Evolutionary conservation across 1,140 invertebrate genomes (phyloP), one percentile per base, ranked within the genome.

Genomic region (Neodiprion lecontei): DNA sequence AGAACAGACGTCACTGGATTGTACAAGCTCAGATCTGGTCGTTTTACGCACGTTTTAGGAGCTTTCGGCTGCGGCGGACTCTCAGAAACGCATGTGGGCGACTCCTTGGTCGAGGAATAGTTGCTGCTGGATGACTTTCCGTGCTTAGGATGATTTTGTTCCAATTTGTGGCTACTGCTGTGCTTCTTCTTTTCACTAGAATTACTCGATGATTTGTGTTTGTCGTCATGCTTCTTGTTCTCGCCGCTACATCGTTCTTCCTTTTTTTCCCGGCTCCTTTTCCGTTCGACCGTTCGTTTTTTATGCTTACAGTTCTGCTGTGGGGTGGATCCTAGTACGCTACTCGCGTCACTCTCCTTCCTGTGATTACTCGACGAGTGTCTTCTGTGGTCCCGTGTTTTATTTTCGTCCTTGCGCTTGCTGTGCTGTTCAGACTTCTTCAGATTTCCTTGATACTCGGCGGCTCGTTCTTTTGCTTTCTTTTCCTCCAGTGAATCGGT

Each of bases 341-440:
- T 40, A 12, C n/a, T 17, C 53, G 53, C 11, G 4, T 75, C 72
- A 21, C 74, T 75, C 11, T 71, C 73, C 70, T 78, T 82, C 21
- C 80, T 84, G 4, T 53, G 68, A 14, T 74, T 74, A 8, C 76
- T 69, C 9, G 81, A 79, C 17, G 82, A 77, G 9, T 79, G 77
- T 66, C 76, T 78, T 7, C 74, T 76, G 69, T 75, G 79, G 78
- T 69, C 77, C 23, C 81, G 76, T 72, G 72, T 81, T 21, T 85
- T 82, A 8, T 77, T 77, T 4, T 84, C 82, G 3, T 87, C 84
- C 50, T 86, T 86, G 3, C 82, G 78, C 21, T 88, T 88, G 0
- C 85, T 85, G 66, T 88, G 86, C 17, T 87, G 86, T 70, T 89
- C 88, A 0, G 87, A 88, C 50, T 88, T 89, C 47, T 89, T 89